A percentile compares a stretch with the other conserved stretches of the same genome.
Conservation (phyloP, 2,797 vertebrate genomes). For the Pantherophis vulpinus region DNA sequence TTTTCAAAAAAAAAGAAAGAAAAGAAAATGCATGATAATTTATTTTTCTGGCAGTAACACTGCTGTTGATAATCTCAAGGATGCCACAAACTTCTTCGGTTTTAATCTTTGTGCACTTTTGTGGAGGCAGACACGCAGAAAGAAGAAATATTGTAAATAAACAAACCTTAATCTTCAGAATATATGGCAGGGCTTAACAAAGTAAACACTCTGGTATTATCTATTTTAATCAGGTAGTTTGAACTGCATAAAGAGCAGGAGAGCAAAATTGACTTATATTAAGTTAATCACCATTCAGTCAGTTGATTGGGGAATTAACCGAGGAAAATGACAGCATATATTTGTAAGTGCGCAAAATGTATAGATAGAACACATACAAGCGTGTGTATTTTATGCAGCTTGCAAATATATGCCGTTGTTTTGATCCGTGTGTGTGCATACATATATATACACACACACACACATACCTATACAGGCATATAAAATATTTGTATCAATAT, state of each 20-base stretch:
- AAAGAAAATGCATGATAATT: neutral
- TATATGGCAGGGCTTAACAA: neutral
- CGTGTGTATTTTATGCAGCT: neutral
- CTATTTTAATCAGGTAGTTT: neutral
- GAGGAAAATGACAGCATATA: neutral
- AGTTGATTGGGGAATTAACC: neutral
- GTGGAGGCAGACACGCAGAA: neutral
- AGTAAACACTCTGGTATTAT: neutral
- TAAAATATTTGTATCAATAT: neutral
- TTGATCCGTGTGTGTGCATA: neutral
- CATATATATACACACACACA: neutral
- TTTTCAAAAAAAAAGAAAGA: neutral
- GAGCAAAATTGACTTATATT: neutral
- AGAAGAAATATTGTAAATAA: neutral
- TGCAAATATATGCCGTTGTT: neutral
- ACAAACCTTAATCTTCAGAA: neutral
- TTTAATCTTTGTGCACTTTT: neutral
- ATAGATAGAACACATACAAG: neutral
- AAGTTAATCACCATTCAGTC: neutral
- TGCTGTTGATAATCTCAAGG: neutral
- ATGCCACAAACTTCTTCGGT: neutral
- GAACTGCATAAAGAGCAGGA: neutral
- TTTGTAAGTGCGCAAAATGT: neutral
- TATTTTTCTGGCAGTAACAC: neutral
- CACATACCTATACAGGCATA: neutral